Conservation (phyloP, 2,797 vertebrate species). For the Catostomus latipinnis region DNA sequence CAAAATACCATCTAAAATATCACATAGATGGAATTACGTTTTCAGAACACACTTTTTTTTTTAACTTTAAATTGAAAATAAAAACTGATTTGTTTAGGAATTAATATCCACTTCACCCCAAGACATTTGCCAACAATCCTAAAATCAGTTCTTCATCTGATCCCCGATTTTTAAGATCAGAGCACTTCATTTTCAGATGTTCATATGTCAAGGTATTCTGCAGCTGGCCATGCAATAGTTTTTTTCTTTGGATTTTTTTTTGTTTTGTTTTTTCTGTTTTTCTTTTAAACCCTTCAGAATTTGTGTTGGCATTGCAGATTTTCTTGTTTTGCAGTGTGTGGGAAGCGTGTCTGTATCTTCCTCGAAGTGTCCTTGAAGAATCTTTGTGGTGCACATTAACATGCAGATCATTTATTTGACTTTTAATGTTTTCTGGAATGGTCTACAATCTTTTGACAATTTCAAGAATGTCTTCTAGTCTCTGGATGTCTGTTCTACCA, state of each 20-base stretch:
- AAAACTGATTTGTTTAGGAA: not conserved
- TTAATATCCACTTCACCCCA: not conserved
- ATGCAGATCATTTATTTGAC: constrained; percentile 4
- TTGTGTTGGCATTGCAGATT: not conserved
- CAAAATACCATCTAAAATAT: too few species aligned
- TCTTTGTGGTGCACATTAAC: not conserved
- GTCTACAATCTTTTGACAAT: constrained; percentile 10
- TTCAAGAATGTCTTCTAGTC: not conserved
- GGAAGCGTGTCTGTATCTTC: not conserved
- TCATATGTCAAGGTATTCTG: not conserved
- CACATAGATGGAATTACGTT: too few species aligned
- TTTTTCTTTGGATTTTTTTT: not conserved
- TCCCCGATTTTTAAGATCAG: too few species aligned
- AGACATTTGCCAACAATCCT: not conserved
- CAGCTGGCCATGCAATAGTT: not conserved
- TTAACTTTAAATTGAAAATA: too few species aligned
- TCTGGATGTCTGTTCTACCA: not conserved
- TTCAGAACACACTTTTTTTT: too few species aligned
- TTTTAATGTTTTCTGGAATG: constrained; percentile 3
- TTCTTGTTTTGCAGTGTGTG: not conserved
- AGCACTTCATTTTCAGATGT: too few species aligned
- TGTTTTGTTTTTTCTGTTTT: not conserved
- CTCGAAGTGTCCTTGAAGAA: not conserved
- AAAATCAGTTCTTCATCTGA: not conserved
- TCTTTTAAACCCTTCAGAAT: not conserved